Evolutionary conservation across 1,140 invertebrate genomes (phyloP).

Genomic region (Choristoneura fumiferana): DNA sequence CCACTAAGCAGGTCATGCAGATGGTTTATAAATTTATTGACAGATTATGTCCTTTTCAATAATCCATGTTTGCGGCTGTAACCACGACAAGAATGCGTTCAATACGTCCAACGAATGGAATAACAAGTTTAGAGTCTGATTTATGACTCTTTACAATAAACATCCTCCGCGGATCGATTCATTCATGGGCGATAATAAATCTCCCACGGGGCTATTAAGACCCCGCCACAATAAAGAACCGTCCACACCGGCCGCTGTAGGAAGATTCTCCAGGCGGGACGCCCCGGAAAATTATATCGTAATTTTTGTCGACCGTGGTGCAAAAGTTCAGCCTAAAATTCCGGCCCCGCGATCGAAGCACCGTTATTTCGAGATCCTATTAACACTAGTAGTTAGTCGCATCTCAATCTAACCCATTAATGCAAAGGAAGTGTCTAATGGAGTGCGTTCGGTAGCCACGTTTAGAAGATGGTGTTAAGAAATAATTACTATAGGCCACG

Average conservation of each 20-base stretch:
- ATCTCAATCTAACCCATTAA: slow-evolving; percentile 64
- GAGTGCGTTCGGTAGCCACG: slow-evolving; percentile 59
- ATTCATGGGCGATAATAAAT: slow-evolving; percentile 40
- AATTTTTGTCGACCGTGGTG: neutral
- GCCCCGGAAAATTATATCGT: slow-evolving; percentile 4
- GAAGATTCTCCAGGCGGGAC: neutral
- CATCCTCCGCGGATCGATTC: slow-evolving; percentile 22
- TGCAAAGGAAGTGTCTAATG: slow-evolving; percentile 64
- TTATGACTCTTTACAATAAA: slow-evolving; percentile 20
- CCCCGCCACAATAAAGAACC: slow-evolving; percentile 12
- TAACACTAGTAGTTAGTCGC: slow-evolving; percentile 42
- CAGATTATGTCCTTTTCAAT: neutral
- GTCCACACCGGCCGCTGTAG: neutral
- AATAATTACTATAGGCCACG: slow-evolving; percentile 72
- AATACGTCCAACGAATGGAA: slow-evolving; percentile 25
- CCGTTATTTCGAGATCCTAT: slow-evolving; percentile 43
- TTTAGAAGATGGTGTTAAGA: slow-evolving; percentile 68
- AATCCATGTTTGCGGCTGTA: neutral
- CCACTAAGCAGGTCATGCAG: no score
- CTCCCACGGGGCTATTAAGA: slow-evolving; percentile 36
- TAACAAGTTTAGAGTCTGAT: slow-evolving; percentile 21
- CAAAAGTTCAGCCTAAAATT: slow-evolving; percentile 1
- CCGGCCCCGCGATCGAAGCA: neutral
- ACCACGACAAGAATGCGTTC: slow-evolving; percentile 15
- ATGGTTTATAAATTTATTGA: neutral